Base-by-base conservation (phyloP, 2,888 invertebrate species). In the Halocaridina rubra region DNA sequence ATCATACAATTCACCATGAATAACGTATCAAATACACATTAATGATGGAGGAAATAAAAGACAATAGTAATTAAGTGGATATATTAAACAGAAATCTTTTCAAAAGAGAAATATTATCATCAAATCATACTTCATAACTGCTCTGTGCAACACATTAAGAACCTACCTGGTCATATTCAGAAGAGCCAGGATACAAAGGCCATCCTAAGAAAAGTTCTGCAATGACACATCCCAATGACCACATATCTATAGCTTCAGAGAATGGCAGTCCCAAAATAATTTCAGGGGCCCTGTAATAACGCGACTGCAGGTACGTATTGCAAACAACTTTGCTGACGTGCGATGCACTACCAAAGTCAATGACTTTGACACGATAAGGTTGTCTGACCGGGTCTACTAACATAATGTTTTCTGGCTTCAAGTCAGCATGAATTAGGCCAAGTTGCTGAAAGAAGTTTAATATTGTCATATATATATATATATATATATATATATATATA, bases 381-480 rank as follows among this genome's bases (percentile, higher is more conserved):
- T 98, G 98, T 89, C 98, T 94, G 85, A 96, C 95, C 71, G 99
- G 99, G 92, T 99, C 99, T 89, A 99, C 99, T 92, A 99, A 92
- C 99, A 99, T 99, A 91, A 99, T 99, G 92, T 99, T 99, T 92
- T 99, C 99, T 22, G 99, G 99, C 92, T 99, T 99, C 90, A 99
- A 92, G 92, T 99, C 99, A 88, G 99, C 99, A 92, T 99, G 99
- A 91, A 99, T 99, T 90, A 99, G 93, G 89, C 99, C 99, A 91
- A 99, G 94, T 95, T 98, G 98, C 95, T 98, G 93, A 22, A 27
- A 30, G 39, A 10, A 53, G 19, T 4, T n/a, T 2, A 13, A 2
- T 53, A 53, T 53, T 16, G 16, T 39, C 13, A 39, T 39, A 39
- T 39, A 39, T 13, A 39, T 39, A 39, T 39, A 39, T 39, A 39